Base-by-base conservation (phyloP, 1,140 invertebrate species). In the Andricus grossulariae region DNA sequence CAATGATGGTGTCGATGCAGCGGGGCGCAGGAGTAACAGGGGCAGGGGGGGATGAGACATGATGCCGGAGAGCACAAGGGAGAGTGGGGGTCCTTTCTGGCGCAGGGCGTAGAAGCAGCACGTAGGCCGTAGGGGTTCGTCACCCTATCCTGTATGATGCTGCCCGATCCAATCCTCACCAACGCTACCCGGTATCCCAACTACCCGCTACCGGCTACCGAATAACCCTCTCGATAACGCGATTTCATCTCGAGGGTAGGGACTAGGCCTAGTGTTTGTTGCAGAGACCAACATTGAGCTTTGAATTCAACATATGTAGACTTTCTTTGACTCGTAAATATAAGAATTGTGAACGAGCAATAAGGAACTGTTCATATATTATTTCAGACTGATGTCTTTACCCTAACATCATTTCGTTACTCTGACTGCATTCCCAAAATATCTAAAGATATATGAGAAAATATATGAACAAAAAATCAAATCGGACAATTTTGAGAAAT, bases 1-100 rank as follows among this genome's bases (percentile, higher is more conserved):
- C 88, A 88, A 89, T 89, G 85, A 11, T 81, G 79, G 72, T 78
- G 80, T 71, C 75, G 83, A 71, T 81, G 86, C 81, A 86, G 80
- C 80, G 82, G 83, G 82, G 81, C 84, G 82, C 82, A 74, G 78
- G 73, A 74, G 78, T 72, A 71, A 72, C 78, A 57, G 73, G 77
- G 70, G 72, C 54, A 78, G 73, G 80, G 70, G 76, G 73, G 79
- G 25, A 66, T 66, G 60, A 66, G 60, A 66, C 60, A 45, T 45
- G 39, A 45, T 1, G 39, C 60, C 32, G 71, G 71, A 52, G 50
- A 72, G 54, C 45, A 50, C 54, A 70, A 71, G 71, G 71, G 71
- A 52, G 77, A 78, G 80, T 76, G 71, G 70, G 83, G 86, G 80
- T 89, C 85, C 85, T 89, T 88, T 82, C 73, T 81, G 72, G 39